Evolutionary conservation across 1,140 invertebrate species (phyloP), one percentile per base, ranked within the genome.

Genomic region (Drosophila teissieri): DNA sequence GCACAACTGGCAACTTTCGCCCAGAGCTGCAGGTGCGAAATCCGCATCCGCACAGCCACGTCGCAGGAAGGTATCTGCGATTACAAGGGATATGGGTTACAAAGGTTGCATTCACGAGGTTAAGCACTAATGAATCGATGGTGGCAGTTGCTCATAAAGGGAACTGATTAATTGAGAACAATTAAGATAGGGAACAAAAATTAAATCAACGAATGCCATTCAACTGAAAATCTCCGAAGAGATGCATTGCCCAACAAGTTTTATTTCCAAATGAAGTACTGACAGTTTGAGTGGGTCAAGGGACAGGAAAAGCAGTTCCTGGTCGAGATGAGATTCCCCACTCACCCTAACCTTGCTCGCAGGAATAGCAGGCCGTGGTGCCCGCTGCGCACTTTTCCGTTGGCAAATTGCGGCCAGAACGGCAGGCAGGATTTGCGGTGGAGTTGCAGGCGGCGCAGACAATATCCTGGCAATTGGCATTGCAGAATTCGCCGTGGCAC

Each of bases 401-500:
- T 0, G 27, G 45, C n/a, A 90, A 27, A 46, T 53, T 72, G 1
- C 60, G 51, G 2, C 82, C 81, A 10, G 12, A 19, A 4, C 81
- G 76, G 14, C 90, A 91, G 7, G 65, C 75, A 1, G 78, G 37
- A 65, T 86, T 19, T 12, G 55, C 68, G 4, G 80, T 85, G n/a
- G 90, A 83, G 14, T 88, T 84, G 58, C 90, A 91, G 1, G 51
- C 49, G 22, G 72, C 83, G 22, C 90, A 91, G 14, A 46, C 75
- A 8, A 91, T 91, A 15, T 80, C 78, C 54, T 80, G 57, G 49
- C 90, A 91, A 8, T 73, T 45, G n/a, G 52, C 58, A 37, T 91
- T 91, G 17, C 90, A 91, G 24, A 88, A 70, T 15, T 91, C 83
- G 2, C 90, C 90, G 45, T 81, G 75, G 46, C 90, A 91, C 19